Evolutionary conservation across 2,797 vertebrate genomes (phyloP), one percentile per base, ranked within the genome.

Genomic region (Gymnoscopelus braueri): DNA sequence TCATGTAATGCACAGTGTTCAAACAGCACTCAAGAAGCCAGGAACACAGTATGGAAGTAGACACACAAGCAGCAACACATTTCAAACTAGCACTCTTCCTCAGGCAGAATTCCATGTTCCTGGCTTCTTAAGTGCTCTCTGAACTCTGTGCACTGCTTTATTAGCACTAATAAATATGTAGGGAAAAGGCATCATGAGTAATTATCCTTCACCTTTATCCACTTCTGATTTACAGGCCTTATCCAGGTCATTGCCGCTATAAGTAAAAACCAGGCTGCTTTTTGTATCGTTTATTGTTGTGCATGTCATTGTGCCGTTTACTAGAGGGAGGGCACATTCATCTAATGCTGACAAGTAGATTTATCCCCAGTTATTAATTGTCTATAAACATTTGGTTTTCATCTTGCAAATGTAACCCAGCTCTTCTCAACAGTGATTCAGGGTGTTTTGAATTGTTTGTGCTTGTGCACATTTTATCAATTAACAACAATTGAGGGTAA

Each of bases 361-460:
- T 70, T 14, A 23, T 53, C 49, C 73, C 72, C 67, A 84, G 75
- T 74, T 54, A 79, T 82, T 69, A 23, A 82, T 80, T 60, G 72
- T 54, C 57, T 44, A 54, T 52, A 69, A 81, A 72, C 84, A 86
- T 87, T 85, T 87, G 84, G 68, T 79, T 85, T 68, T n/a, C 52
- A 84, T 88, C 82, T 62, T 6, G 60, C 56, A 66, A 75, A 83
- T 72, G 64, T 60, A 71, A 39, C 47, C 57, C 50, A 35, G 44
- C 67, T 69, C 55, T 63, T 74, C 66, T 60, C 58, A 65, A 55
- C 51, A 66, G 39, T 12, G 61, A 74, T 35, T 50, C 67, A 44
- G 7, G 2, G 39, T 44, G 7, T 29, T 29, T 29, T 29, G 26
- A 29, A 29, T 29, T 56, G 48, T 58, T 57, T 58, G 19, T 19